phyloP scores from a whole-genome alignment of 2,888 invertebrate genomes.

The Epsilonema sp. region DNA sequence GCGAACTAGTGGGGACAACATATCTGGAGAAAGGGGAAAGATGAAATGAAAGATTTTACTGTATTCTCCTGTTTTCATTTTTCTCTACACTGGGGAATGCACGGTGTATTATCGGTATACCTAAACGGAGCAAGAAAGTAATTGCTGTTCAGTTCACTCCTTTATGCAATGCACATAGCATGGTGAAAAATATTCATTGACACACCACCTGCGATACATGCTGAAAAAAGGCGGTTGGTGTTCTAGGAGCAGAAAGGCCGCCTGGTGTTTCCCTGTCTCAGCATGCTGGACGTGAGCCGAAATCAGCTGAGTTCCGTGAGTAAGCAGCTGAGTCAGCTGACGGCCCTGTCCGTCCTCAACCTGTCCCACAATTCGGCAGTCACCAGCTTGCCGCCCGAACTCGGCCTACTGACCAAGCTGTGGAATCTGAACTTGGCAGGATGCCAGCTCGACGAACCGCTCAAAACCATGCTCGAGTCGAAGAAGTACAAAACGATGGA shows the following conservation, averaged over 20 bases:
- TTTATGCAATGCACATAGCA: too few species aligned
- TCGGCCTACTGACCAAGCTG: conserved; percentile 75
- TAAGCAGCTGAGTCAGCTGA: conserved; percentile 57
- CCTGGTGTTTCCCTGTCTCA: conserved; percentile 79
- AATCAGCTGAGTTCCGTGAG: conserved; percentile 62
- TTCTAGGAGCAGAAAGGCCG: conserved; percentile 62
- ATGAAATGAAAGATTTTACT: too few species aligned
- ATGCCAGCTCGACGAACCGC: conserved; percentile 64
- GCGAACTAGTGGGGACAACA: too few species aligned
- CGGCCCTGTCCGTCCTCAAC: conserved; percentile 75
- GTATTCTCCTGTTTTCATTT: too few species aligned
- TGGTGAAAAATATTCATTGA: too few species aligned
- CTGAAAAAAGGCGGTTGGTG: too few species aligned
- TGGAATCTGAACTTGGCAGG: conserved; percentile 87
- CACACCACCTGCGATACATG: too few species aligned
- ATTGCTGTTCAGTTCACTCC: too few species aligned
- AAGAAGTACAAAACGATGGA: conserved; percentile 89
- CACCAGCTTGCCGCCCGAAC: conserved; percentile 57
- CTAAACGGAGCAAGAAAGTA: too few species aligned
- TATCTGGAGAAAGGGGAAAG: too few species aligned
- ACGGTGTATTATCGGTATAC: too few species aligned
- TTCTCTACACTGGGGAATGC: too few species aligned
- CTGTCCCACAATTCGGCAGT: conserved; percentile 52
- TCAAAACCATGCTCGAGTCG: conserved; percentile 66
- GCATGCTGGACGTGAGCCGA: conserved; percentile 79